Percentiles rank a stretch among this genome's conserved stretches.
Evolutionary conservation across 2,113 vertebrate species (phyloP).

Genomic region (Regulus satrapa): DNA sequence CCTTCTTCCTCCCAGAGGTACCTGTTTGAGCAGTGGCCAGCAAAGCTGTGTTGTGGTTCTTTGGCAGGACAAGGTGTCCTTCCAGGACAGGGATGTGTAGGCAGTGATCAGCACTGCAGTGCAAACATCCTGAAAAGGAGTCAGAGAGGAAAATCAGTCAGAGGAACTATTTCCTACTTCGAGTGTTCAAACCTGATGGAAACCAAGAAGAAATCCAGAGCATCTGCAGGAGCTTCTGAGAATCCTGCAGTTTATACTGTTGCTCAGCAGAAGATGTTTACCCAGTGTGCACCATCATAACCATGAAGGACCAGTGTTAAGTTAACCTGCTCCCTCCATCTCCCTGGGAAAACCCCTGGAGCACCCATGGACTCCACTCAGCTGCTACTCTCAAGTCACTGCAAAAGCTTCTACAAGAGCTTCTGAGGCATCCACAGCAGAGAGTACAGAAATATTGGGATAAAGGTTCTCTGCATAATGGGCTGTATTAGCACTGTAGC

Average conservation of each 20-base stretch:
- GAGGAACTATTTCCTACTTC: not conserved
- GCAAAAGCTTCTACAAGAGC: not conserved
- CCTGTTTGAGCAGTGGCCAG: conserved; percentile 94
- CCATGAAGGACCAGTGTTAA: not conserved
- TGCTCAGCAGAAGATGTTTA: not conserved
- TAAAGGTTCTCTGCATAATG: not conserved
- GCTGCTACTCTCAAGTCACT: not conserved
- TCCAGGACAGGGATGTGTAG: conserved; percentile 91
- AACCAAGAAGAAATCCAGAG: not conserved
- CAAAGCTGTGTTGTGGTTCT: conserved; percentile 88
- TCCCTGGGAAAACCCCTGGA: not conserved
- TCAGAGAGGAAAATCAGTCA: not conserved
- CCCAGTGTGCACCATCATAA: not conserved
- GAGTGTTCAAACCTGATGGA: not conserved
- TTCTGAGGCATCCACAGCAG: not conserved
- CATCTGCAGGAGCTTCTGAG: not conserved
- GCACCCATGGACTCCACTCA: not conserved
- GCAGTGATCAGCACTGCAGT: conserved; percentile 86
- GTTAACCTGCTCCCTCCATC: not conserved
- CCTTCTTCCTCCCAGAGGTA: not conserved
- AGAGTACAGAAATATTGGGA: accelerated
- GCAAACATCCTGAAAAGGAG: conserved; percentile 81
- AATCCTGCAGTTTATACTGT: not conserved
- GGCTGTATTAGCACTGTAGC: not conserved
- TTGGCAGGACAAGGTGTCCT: conserved; percentile 90